Evolutionary conservation across 2,888 invertebrate species (phyloP), one percentile per base, ranked within the genome.

Genomic region (Steromphala cineraria): DNA sequence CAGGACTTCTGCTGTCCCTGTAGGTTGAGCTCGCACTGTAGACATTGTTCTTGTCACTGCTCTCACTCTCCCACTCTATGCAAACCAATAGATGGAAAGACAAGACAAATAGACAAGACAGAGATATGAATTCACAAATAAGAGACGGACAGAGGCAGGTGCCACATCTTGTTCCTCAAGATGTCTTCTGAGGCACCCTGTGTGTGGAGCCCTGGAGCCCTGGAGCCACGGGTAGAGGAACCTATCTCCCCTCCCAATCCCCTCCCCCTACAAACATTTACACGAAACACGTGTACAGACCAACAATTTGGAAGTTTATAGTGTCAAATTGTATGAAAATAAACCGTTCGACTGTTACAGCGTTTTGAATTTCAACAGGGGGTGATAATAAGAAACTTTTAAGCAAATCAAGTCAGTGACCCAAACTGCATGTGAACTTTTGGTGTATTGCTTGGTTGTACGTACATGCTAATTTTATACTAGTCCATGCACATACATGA

Each of bases 201-300:
- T 8, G 21, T 24, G 8, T 56, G 19, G 7, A 21, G 56, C 21
- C 0, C 19, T 15, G 19, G 21, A 24, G 24, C 62, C 13, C 28
- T 62, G 13, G 13, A 13, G 10, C 62, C n/a, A 24, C 24, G 24
- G 28, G 10, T 17, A 71, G 19, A 36, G 13, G 36, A 13, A n/a
- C 36, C 56, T 4, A 7, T 19, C 56, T 21, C 56, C 10, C 19
- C 55, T 24, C 31, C 40, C 15, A 36, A 71, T 36, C 40, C 40
- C 36, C 4, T 3, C 5, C 8, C 67, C 21, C 67, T 8, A 5
- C 36, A 8, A 81, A 81, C 79, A 82, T 82, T 82, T 82, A 82
- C 82, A 86, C 87, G 87, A 87, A 87, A 84, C 85, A 86, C 86
- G 87, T 87, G 87, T 87, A 86, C 88, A 87, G 80, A 36, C 40